phyloP scores from a whole-genome alignment of 2,797 vertebrate species.

The Aeoliscus strigatus region DNA sequence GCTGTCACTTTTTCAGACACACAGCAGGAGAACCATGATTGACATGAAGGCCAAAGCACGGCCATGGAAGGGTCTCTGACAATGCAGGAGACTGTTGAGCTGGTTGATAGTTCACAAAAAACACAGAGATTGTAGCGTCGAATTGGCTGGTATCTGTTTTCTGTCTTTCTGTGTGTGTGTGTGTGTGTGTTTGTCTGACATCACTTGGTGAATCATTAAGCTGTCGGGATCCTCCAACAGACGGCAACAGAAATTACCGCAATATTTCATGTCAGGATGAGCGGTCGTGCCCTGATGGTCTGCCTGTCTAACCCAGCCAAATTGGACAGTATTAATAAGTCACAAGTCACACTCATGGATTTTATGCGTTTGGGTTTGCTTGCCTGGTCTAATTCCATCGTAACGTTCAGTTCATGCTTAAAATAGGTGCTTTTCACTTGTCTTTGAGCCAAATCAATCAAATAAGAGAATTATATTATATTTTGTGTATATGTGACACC shows the following conservation, averaged over 20 bases:
- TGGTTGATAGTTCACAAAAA: slow-evolving; percentile 6
- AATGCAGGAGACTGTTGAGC: not conserved
- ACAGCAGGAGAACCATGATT: slow-evolving; percentile 42
- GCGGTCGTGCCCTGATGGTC: slow-evolving; percentile 18
- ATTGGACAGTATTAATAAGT: slow-evolving; percentile 38
- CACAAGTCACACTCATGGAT: slow-evolving; percentile 37
- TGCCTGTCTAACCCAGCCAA: slow-evolving; percentile 29
- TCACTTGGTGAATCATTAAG: slow-evolving; percentile 45
- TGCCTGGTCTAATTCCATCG: no score
- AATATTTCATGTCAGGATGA: slow-evolving; percentile 57
- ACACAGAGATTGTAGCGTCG: not conserved
- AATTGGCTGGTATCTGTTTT: not conserved
- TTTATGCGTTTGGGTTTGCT: slow-evolving; percentile 29
- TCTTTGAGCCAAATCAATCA: no score
- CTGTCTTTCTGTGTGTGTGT: slow-evolving; percentile 4
- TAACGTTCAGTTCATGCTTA: no score
- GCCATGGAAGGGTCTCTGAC: slow-evolving; percentile 1
- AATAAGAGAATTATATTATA: no score
- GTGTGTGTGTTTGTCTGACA: slow-evolving; percentile 14
- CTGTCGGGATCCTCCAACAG: slow-evolving; percentile 50
- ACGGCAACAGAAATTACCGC: slow-evolving; percentile 56
- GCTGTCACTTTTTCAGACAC: slow-evolving; percentile 21
- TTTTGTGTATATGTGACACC: no score
- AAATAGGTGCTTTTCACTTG: no score
- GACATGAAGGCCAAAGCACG: slow-evolving; percentile 16